phyloP scores from a whole-genome alignment of 2,113 vertebrate genomes.

The Chloropsis hardwickii region DNA sequence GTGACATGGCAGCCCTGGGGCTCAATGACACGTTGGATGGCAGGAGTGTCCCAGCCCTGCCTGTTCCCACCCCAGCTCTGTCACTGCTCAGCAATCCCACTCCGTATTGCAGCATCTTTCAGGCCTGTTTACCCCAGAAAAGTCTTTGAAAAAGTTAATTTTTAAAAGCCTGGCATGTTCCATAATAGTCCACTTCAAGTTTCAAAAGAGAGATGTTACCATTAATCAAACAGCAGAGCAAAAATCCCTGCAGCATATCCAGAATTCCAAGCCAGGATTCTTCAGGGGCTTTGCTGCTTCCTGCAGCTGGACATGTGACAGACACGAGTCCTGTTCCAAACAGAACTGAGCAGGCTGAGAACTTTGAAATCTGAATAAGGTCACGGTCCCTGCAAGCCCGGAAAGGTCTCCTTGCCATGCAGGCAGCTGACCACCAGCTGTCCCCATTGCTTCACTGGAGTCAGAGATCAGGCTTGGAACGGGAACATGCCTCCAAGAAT shows the following conservation, averaged over 20 bases:
- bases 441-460: conserved; percentile 42
- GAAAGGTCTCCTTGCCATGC: background rate
- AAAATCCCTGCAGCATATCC: background rate
- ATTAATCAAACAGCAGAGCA: background rate
- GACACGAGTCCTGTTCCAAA: fast-evolving
- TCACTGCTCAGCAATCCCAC: background rate
- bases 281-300: background rate
- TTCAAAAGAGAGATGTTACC: background rate
- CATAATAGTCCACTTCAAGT: background rate
- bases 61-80: background rate
- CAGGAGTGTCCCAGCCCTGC: background rate
- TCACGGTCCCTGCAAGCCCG: background rate
- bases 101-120: background rate
- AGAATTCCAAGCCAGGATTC: background rate
- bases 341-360: background rate
- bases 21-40: fast-evolving
- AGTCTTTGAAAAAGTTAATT: background rate
- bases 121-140: background rate
- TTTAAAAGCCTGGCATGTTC: background rate
- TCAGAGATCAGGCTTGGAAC: fast-evolving
- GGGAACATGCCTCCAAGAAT: background rate
- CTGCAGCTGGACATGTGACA: background rate
- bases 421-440: conserved; percentile 41
- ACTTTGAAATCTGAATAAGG: background rate
- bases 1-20: background rate